phyloP scores from a whole-genome alignment of 2,888 invertebrate genomes.

The Steinernema carpocapsae region DNA sequence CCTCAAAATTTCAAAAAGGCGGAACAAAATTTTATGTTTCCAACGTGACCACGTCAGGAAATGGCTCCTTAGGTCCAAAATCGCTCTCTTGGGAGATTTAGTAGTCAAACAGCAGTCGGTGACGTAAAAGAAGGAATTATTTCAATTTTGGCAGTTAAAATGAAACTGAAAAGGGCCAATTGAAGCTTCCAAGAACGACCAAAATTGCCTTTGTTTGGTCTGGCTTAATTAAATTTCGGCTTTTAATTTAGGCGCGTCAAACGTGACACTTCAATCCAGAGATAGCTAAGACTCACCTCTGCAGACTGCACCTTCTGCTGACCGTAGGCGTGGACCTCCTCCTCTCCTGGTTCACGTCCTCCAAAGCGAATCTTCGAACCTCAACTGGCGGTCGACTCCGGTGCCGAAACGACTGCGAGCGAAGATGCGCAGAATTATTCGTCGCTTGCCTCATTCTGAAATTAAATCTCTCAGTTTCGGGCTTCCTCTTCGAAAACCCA shows the following conservation, averaged over 20 bases:
- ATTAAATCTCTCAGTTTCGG: no score
- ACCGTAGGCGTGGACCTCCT: constrained; percentile 65
- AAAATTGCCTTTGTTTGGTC: no score
- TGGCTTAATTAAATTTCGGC: background rate
- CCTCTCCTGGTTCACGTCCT: constrained; percentile 58
- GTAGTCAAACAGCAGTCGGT: no score
- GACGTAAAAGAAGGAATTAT: no score
- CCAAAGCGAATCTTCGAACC: constrained; percentile 55
- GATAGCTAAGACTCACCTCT: constrained; percentile 46
- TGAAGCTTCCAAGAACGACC: no score
- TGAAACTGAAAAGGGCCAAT: no score
- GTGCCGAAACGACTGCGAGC: constrained; percentile 66
- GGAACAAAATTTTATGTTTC: no score
- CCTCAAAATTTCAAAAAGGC: background rate
- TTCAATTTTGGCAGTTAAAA: no score
- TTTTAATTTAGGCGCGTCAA: background rate
- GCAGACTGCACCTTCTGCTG: constrained; percentile 57
- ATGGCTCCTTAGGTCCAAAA: no score
- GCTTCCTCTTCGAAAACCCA: no score
- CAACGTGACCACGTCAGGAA: no score
- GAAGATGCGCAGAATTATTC: constrained; percentile 38
- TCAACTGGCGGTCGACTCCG: constrained; percentile 58
- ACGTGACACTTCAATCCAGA: background rate
- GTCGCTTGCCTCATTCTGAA: constrained; percentile 22
- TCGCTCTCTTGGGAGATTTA: no score